phyloP scores from a whole-genome alignment of 2,797 vertebrate genomes.

The Malurus splendens region DNA sequence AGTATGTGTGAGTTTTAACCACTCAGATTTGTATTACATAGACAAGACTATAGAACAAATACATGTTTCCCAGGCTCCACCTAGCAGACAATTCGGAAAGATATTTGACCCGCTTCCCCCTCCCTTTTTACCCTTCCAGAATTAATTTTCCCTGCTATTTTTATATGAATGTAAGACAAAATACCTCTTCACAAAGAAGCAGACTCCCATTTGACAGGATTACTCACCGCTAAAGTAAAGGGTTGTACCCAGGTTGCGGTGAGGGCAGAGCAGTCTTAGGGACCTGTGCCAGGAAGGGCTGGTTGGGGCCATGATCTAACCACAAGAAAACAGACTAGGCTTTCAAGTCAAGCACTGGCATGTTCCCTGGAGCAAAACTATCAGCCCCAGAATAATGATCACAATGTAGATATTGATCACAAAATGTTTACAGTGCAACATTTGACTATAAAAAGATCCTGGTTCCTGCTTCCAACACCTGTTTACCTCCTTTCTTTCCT shows the following conservation, averaged over 20 bases:
- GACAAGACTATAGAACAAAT: constrained; percentile 60
- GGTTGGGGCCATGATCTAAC: constrained; percentile 56
- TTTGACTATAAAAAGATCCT: constrained; percentile 50
- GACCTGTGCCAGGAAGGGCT: constrained; percentile 57
- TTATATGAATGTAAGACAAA: constrained; percentile 73
- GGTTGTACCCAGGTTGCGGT: constrained; percentile 72
- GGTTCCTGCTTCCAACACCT: constrained; percentile 54
- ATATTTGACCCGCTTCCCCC: constrained; percentile 63
- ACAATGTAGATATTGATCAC: constrained; percentile 69
- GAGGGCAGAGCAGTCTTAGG: constrained; percentile 49
- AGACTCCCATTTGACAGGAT: constrained; percentile 65
- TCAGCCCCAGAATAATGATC: constrained; percentile 59
- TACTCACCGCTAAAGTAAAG: constrained; percentile 72
- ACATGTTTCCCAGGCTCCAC: constrained; percentile 77
- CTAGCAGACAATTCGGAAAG: constrained; percentile 73
- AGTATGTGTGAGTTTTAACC: constrained; percentile 53
- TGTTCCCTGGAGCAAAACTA: constrained; percentile 61
- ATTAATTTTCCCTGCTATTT: constrained; percentile 69
- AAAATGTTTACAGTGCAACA: constrained; percentile 56
- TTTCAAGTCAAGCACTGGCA: constrained; percentile 70
- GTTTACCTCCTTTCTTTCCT: constrained; percentile 25
- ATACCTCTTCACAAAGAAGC: constrained; percentile 71
- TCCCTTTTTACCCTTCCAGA: constrained; percentile 48
- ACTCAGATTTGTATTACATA: constrained; percentile 75
- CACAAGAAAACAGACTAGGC: constrained; percentile 62